Evolutionary conservation across 2,888 invertebrate genomes (phyloP).

Genomic region (Nudaria mundana): DNA sequence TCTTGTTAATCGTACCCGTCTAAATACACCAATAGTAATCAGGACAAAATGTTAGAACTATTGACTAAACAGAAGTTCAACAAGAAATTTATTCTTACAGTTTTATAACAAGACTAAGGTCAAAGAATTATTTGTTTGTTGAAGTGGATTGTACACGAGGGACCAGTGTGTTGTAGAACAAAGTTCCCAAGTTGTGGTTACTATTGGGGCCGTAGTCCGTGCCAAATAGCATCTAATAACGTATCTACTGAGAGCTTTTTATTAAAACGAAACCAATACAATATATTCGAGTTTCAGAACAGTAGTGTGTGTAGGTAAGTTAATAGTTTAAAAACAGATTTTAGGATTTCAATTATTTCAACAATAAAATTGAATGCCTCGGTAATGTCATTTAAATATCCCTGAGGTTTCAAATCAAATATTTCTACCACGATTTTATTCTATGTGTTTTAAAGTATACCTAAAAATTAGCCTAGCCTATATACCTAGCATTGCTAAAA

Average conservation of each 20-base stretch:
- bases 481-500: too few species aligned
- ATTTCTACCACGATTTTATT: too few species aligned
- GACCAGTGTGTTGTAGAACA: slow-evolving; percentile 21
- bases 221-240: slow-evolving; percentile 33
- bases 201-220: slow-evolving; percentile 16
- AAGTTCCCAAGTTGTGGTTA: slow-evolving; percentile 37
- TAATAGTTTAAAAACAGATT: too few species aligned
- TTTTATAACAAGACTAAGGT: slow-evolving; percentile 17
- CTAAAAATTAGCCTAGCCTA: too few species aligned
- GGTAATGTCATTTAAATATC: too few species aligned
- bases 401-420: too few species aligned
- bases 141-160: slow-evolving; percentile 30
- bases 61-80: slow-evolving; percentile 2
- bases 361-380: too few species aligned
- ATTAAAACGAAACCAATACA: slow-evolving; percentile 33
- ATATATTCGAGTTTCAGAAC: slow-evolving; percentile 18
- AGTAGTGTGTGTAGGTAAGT: too few species aligned
- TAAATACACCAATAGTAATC: neutral
- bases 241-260: slow-evolving; percentile 24
- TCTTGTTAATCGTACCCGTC: too few species aligned
- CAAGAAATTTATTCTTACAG: too few species aligned
- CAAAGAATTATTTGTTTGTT: slow-evolving; percentile 28
- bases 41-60: neutral
- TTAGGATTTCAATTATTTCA: too few species aligned
- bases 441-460: too few species aligned